phyloP scores from a whole-genome alignment of 2,113 vertebrate species.

The Calypte anna region DNA sequence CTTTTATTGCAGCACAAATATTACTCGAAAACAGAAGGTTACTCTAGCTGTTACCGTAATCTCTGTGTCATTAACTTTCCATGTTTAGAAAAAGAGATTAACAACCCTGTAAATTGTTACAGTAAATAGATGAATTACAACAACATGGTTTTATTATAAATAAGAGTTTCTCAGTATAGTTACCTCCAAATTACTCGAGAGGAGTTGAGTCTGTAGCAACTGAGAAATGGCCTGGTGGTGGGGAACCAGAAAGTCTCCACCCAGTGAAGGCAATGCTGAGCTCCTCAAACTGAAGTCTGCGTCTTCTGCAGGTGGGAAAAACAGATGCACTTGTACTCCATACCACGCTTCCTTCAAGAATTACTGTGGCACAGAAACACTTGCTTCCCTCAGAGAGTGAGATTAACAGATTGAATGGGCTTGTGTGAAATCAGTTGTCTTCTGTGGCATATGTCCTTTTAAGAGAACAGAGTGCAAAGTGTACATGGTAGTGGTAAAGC shows the following conservation, averaged over 20 bases:
- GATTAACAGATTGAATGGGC: background rate
- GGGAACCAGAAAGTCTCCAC: background rate
- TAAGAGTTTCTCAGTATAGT: background rate
- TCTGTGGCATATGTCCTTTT: background rate
- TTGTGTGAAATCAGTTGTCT: background rate
- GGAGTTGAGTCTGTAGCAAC: background rate
- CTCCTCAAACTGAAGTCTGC: background rate
- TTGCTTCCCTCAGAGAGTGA: background rate
- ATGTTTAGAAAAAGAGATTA: slow-evolving; percentile 79
- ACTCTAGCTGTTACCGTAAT: slow-evolving; percentile 76
- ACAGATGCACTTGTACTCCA: background rate
- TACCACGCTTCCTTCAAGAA: background rate
- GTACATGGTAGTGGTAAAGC: background rate
- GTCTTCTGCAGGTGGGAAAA: background rate
- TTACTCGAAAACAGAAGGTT: slow-evolving; percentile 79
- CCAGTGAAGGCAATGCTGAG: background rate
- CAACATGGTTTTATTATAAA: slow-evolving; percentile 51
- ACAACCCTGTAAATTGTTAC: slow-evolving; percentile 72
- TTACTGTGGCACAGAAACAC: background rate
- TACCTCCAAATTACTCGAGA: background rate
- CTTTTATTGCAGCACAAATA: slow-evolving; percentile 78
- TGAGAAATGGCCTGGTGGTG: background rate
- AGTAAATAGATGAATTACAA: slow-evolving; percentile 72
- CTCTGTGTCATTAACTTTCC: slow-evolving; percentile 81
- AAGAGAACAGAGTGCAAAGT: background rate